Conservation (phyloP, 2,888 invertebrate genomes). For the Xestobium rufovillosum region DNA sequence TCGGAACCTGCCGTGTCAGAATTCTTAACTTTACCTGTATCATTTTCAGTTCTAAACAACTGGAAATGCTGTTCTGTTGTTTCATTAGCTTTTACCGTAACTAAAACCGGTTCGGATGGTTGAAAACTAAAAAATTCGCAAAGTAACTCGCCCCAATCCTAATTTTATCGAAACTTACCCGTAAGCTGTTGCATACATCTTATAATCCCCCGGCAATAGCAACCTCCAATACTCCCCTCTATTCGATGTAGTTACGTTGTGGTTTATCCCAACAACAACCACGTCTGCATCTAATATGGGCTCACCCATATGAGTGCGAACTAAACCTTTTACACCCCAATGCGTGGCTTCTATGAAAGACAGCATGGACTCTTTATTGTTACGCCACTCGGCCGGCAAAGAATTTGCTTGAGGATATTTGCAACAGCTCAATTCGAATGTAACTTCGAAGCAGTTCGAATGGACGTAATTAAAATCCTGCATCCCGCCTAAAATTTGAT, state of each 20-base stretch:
- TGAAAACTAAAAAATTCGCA: constrained; percentile 49
- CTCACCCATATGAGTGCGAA: constrained; percentile 52
- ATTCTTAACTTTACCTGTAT: constrained; percentile 30
- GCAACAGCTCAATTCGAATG: constrained; percentile 92
- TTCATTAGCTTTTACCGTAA: constrained; percentile 39
- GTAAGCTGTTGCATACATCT: constrained; percentile 61
- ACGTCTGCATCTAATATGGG: constrained; percentile 70
- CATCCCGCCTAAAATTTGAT: constrained; percentile 89
- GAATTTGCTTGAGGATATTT: constrained; percentile 74
- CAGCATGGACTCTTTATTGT: constrained; percentile 79
- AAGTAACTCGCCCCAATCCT: neutral
- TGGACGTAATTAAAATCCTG: constrained; percentile 96
- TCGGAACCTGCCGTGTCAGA: neutral
- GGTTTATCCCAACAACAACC: constrained; percentile 66
- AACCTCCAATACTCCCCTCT: constrained; percentile 94
- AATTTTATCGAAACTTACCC: constrained; percentile 50
- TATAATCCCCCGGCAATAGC: constrained; percentile 79
- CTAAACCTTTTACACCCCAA: constrained; percentile 61
- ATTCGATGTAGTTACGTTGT: constrained; percentile 69
- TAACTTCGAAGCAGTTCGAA: constrained; percentile 94
- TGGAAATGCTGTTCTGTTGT: constrained; percentile 44
- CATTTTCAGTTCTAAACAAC: constrained; percentile 32
- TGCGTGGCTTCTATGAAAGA: constrained; percentile 77
- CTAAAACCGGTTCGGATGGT: constrained; percentile 41
- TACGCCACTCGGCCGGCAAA: constrained; percentile 73